Conservation (phyloP, 2,113 vertebrate genomes). For the Pseudopodoces humilis region DNA sequence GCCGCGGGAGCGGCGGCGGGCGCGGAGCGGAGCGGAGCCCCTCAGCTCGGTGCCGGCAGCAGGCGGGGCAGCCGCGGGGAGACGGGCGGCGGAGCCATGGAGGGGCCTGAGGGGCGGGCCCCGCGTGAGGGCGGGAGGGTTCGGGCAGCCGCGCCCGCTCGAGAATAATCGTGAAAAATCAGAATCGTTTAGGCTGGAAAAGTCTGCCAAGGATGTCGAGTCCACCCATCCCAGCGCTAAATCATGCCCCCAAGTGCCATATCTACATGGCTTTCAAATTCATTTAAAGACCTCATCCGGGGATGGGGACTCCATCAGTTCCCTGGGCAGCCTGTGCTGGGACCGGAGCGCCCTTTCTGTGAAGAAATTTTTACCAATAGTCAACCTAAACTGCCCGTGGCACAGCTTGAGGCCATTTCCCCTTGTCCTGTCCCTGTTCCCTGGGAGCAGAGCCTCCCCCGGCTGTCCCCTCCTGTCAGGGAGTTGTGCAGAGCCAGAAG, state of each 20-base stretch:
- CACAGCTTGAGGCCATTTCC: rapidly evolving
- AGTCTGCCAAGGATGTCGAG: rapidly evolving
- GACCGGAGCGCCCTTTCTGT: too few relatives aligned
- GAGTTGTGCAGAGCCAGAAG: neutral
- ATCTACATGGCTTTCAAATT: neutral
- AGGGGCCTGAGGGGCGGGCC: neutral
- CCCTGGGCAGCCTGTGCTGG: neutral
- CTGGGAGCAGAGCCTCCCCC: rapidly evolving
- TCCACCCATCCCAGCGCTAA: neutral
- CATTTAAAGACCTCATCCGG: too few relatives aligned
- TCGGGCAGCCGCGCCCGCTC: rapidly evolving
- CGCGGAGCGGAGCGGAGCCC: neutral
- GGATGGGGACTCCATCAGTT: rapidly evolving
- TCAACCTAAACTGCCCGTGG: too few relatives aligned
- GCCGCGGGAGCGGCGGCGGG: neutral
- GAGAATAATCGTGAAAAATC: rapidly evolving
- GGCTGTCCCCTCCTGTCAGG: neutral
- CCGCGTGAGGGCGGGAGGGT: rapidly evolving
- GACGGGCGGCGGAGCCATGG: rapidly evolving
- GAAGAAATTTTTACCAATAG: too few relatives aligned
- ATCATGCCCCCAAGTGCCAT: rapidly evolving
- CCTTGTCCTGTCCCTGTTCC: neutral
- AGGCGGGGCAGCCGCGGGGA: neutral
- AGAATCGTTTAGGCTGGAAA: rapidly evolving
- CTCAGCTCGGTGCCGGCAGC: neutral